A percentile compares a stretch with the other conserved stretches of the same genome.
These are phyloP conservation scores for Actinemys pallida DNA, from an alignment of 2,113 vertebrate genomes.

Conservation along the genomic window DNA sequence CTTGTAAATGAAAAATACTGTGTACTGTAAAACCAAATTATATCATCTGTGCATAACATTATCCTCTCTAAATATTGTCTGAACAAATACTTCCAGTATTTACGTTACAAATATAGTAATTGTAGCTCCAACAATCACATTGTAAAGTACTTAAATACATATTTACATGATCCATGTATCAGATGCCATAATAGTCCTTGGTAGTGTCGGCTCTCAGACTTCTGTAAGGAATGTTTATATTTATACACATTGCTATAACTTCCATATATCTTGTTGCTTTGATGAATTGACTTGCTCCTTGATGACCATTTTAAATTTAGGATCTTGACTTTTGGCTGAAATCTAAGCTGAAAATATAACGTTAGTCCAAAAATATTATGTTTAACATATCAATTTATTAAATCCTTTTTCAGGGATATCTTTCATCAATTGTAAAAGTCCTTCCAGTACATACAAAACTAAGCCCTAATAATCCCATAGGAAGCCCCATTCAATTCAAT, in stretches of 20 bases:
- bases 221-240: not conserved
- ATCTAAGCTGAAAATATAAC: not conserved
- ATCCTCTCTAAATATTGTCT: constrained; percentile 17
- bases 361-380: not conserved
- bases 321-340: not conserved
- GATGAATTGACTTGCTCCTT: not conserved
- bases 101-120: not conserved
- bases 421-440: not conserved
- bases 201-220: not conserved
- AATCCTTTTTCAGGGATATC: not conserved
- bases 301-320: not conserved
- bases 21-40: not conserved
- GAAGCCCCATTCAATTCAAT: not conserved
- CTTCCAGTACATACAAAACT: not conserved
- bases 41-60: not conserved
- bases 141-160: not conserved
- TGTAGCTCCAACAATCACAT: not conserved
- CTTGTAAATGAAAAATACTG: not conserved
- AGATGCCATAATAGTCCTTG: not conserved
- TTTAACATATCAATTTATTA: not conserved
- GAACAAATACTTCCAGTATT: not conserved
- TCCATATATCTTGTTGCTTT: not conserved
- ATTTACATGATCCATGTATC: constrained; percentile 2
- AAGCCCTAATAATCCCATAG: not conserved
- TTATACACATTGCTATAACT: not conserved